Conservation (phyloP, 2,113 vertebrate genomes). For the Anoura caudifer region DNA sequence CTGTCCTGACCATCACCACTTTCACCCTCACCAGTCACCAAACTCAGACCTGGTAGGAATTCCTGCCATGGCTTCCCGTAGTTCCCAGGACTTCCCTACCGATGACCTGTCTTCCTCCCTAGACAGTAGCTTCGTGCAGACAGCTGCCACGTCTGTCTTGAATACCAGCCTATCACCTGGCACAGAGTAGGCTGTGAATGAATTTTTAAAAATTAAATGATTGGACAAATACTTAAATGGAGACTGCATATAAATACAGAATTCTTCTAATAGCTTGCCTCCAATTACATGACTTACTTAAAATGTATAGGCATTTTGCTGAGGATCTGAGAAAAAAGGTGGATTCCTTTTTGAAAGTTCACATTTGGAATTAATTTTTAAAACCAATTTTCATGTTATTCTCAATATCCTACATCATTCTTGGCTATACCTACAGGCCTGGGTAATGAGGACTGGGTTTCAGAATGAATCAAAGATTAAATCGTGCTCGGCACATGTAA, state of each 20-base stretch:
- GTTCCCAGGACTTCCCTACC: not conserved
- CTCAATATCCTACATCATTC: not conserved
- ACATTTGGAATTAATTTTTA: slow-evolving; percentile 50
- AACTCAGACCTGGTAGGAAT: not conserved
- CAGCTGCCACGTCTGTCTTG: not conserved
- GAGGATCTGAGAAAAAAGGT: slow-evolving; percentile 19
- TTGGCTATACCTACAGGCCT: not conserved
- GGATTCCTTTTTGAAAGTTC: slow-evolving; percentile 8
- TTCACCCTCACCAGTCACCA: not conserved
- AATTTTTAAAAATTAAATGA: not conserved
- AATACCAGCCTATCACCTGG: not conserved
- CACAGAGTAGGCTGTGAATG: not conserved
- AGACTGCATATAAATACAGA: not conserved
- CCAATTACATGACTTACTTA: slow-evolving; percentile 1
- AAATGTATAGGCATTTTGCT: not conserved
- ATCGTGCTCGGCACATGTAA: not conserved
- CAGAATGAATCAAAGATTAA: slow-evolving; percentile 56
- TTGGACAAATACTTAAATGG: not conserved
- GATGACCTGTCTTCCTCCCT: not conserved
- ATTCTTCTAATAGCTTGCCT: not conserved
- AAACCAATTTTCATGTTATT: slow-evolving; percentile 16
- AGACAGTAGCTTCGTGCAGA: not conserved
- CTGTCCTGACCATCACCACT: not conserved
- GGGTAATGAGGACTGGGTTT: slow-evolving; percentile 44
- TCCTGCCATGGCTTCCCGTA: not conserved